These are phyloP conservation scores for Tangara arthus DNA, from an alignment of 2,797 vertebrate genomes.

Conservation along the genomic window DNA sequence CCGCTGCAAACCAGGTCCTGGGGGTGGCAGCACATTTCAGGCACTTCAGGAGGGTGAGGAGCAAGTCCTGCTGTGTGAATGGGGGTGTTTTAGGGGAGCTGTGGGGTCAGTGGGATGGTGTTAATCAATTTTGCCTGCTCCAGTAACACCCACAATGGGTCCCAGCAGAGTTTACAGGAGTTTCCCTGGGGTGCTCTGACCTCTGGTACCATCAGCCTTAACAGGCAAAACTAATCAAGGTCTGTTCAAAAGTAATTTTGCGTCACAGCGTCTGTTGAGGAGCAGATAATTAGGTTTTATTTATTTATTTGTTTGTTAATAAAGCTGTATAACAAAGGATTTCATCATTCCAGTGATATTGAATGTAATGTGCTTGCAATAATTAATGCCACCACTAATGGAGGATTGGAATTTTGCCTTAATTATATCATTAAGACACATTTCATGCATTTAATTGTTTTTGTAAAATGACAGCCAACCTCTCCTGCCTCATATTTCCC, in stretches of 20 bases:
- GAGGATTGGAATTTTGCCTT: conserved; percentile 53
- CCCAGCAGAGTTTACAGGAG: not conserved
- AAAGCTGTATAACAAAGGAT: not conserved
- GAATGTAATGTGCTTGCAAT: conserved; percentile 13
- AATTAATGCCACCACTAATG: conserved; percentile 53
- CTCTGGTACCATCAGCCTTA: not conserved
- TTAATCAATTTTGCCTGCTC: too few species aligned
- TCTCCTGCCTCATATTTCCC: conserved; percentile 27
- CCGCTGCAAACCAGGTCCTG: not conserved
- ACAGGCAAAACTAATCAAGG: not conserved
- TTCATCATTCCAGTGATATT: not conserved
- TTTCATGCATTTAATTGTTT: conserved; percentile 64
- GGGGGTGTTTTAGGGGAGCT: not conserved
- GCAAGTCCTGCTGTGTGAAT: not conserved
- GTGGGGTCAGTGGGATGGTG: not conserved
- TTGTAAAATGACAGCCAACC: conserved; percentile 52
- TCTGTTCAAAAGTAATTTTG: not conserved
- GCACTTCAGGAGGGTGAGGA: not conserved
- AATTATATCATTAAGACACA: conserved; percentile 59
- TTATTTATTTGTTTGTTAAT: not conserved
- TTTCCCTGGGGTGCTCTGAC: not conserved
- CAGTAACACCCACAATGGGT: not conserved
- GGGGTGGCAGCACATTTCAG: not conserved
- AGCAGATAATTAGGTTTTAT: not conserved
- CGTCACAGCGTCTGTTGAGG: not conserved